These are phyloP conservation scores for Lycopodina hypogea DNA, from an alignment of 37 sponge, comb jelly and placozoan genomes.

Conservation along the genomic window DNA sequence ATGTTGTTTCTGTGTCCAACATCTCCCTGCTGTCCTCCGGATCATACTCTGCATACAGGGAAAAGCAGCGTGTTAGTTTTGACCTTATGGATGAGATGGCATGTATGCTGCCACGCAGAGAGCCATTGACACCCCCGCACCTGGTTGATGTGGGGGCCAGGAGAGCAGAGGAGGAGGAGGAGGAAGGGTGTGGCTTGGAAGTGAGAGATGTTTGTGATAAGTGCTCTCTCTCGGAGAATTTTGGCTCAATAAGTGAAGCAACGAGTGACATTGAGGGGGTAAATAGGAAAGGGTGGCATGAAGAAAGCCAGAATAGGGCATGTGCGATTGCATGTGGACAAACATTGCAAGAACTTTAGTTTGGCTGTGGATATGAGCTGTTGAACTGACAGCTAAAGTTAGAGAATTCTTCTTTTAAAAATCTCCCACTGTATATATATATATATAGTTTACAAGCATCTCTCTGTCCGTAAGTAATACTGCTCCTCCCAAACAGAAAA, in stretches of 20 bases:
- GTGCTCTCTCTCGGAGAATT: neutral
- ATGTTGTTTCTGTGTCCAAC: neutral
- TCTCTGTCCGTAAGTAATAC: too few relatives aligned
- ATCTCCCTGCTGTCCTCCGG: neutral
- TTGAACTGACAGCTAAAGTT: too few relatives aligned
- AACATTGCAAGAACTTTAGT: too few relatives aligned
- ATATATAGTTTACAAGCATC: too few relatives aligned
- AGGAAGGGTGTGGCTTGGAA: neutral
- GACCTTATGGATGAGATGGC: constrained; percentile 15
- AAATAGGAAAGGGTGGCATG: too few relatives aligned
- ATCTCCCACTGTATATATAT: too few relatives aligned
- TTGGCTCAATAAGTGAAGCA: neutral
- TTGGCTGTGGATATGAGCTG: too few relatives aligned
- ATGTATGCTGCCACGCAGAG: neutral
- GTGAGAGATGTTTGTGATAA: neutral
- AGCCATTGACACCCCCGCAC: neutral
- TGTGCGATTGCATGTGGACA: too few relatives aligned
- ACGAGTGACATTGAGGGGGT: too few relatives aligned
- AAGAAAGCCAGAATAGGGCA: too few relatives aligned
- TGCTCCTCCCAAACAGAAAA: too few relatives aligned
- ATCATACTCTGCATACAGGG: neutral
- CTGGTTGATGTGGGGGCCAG: neutral
- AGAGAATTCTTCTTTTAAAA: too few relatives aligned
- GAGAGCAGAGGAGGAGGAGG: neutral
- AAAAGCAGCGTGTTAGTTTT: neutral